Evolutionary conservation across 2,888 invertebrate genomes (phyloP).

Genomic region (Theretra japonica): DNA sequence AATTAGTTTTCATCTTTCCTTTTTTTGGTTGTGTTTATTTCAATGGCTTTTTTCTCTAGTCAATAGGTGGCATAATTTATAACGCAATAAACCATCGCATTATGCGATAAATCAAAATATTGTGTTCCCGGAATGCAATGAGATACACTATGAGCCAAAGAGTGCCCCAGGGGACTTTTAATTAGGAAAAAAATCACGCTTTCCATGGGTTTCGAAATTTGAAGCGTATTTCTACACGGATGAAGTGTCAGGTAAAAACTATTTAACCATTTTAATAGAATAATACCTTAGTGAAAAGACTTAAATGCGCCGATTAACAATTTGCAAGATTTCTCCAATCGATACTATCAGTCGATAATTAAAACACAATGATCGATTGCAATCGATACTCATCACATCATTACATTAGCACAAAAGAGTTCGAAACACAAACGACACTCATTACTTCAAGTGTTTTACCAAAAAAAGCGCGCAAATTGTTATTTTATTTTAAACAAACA

Average conservation of each 20-base stretch:
- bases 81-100: too few relatives aligned
- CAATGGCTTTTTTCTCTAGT: background rate
- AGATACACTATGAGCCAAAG: too few relatives aligned
- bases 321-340: background rate
- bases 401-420: conserved; percentile 2
- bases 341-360: background rate
- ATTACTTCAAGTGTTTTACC: background rate
- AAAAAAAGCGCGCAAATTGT: conserved; percentile 6
- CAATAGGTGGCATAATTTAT: background rate
- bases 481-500: conserved; percentile 27
- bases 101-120: too few relatives aligned
- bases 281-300: too few relatives aligned
- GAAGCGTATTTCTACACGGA: too few relatives aligned
- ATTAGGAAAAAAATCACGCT: too few relatives aligned
- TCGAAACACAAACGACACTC: conserved; percentile 6
- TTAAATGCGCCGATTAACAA: background rate
- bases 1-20: background rate
- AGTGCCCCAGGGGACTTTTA: too few relatives aligned
- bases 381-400: conserved; percentile 4
- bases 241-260: too few relatives aligned
- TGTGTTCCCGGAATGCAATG: too few relatives aligned
- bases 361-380: conserved; percentile 9
- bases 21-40: background rate
- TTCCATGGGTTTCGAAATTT: too few relatives aligned
- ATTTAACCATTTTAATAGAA: too few relatives aligned